Conservation (phyloP, 2,888 invertebrate genomes). For the Drosophila sordidapex region DNA sequence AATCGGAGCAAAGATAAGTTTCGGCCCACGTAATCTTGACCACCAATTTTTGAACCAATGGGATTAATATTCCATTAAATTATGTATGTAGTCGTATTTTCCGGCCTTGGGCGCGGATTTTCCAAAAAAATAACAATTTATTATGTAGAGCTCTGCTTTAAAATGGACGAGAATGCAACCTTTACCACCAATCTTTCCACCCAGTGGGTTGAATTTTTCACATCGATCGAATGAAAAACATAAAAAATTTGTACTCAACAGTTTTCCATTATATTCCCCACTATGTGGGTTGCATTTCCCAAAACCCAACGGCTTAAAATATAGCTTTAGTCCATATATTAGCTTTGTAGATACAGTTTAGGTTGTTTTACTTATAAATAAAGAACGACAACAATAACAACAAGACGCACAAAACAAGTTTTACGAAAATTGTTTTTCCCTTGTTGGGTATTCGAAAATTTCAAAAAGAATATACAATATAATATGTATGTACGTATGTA, state of each 20-base stretch:
- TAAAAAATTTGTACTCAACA: not conserved
- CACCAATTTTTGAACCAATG: constrained; percentile 5
- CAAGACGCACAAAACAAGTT: constrained; percentile 5
- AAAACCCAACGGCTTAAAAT: constrained; percentile 4
- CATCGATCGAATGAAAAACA: constrained; percentile 3
- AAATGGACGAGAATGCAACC: constrained; percentile 6
- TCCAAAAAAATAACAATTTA: not conserved
- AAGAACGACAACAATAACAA: not conserved
- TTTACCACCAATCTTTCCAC: constrained; percentile 13
- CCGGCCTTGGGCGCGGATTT: not conserved
- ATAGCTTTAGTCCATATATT: constrained; percentile 2
- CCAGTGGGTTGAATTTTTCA: constrained; percentile 3
- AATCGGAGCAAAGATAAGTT: not conserved
- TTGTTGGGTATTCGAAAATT: constrained; percentile 2
- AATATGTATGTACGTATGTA: not conserved
- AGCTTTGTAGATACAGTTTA: constrained; percentile 1
- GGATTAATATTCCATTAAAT: not conserved
- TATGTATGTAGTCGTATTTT: not conserved
- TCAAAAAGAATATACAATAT: not conserved
- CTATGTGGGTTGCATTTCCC: constrained; percentile 4
- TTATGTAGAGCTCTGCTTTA: constrained; percentile 4
- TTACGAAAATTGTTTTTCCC: constrained; percentile 1
- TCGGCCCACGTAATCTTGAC: not conserved
- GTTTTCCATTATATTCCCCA: constrained; percentile 5
- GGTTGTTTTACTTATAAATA: not conserved